These are phyloP conservation scores for Megastigmus dorsalis DNA, from an alignment of 2,888 invertebrate species.

Conservation along the genomic window DNA sequence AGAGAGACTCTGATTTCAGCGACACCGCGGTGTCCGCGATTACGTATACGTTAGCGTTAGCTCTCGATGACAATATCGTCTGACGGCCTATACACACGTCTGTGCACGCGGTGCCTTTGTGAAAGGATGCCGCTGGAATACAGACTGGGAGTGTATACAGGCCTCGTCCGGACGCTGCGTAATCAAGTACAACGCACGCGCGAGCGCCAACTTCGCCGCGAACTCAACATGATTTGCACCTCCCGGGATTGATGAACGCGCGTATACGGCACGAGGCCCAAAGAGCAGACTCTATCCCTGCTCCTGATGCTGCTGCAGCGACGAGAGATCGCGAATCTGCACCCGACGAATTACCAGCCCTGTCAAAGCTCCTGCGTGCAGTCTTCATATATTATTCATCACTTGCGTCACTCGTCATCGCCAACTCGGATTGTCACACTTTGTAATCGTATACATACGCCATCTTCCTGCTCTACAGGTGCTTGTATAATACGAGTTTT, in stretches of 20 bases:
- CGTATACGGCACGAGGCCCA: too few relatives aligned
- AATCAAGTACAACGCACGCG: slow-evolving; percentile 25
- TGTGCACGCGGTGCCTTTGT: neutral
- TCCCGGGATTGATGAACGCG: slow-evolving; percentile 23
- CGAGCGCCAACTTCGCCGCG: slow-evolving; percentile 1
- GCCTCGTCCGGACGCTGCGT: slow-evolving; percentile 15
- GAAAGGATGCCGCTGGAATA: too few relatives aligned
- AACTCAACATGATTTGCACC: slow-evolving; percentile 40
- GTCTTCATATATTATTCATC: slow-evolving; percentile 10
- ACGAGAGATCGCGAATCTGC: neutral
- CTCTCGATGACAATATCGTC: slow-evolving; percentile 17
- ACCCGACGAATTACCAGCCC: neutral
- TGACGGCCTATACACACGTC: neutral
- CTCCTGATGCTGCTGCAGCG: too few relatives aligned
- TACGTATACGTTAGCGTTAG: slow-evolving; percentile 27
- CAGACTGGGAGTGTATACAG: too few relatives aligned
- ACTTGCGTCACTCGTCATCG: neutral
- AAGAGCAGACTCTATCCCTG: too few relatives aligned
- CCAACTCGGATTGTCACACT: neutral
- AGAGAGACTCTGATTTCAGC: too few relatives aligned
- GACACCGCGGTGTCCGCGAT: too few relatives aligned
- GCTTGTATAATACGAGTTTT: too few relatives aligned
- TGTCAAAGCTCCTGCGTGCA: too few relatives aligned
- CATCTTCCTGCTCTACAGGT: too few relatives aligned
- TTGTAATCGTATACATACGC: slow-evolving; percentile 12